These are phyloP conservation scores for Cyrtonyx montezumae DNA, from an alignment of 2,113 vertebrate genomes.

Conservation along the genomic window DNA sequence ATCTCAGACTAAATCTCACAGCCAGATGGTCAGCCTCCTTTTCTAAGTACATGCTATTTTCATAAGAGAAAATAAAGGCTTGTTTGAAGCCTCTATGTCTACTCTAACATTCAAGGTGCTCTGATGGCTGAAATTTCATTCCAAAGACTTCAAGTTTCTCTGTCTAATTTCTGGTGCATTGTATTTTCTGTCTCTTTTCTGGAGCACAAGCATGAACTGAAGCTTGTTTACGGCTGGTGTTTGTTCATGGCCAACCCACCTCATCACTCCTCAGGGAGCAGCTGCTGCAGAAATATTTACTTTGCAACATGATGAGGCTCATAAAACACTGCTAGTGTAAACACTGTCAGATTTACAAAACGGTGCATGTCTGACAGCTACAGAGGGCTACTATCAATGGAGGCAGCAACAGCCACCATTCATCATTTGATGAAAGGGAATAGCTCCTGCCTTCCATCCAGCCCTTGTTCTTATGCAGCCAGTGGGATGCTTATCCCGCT, in stretches of 20 bases:
- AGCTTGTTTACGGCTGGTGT: neutral
- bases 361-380: neutral
- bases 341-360: neutral
- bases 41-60: neutral
- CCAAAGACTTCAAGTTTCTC: neutral
- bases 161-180: neutral
- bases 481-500: neutral
- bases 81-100: neutral
- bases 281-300: neutral
- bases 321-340: neutral
- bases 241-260: neutral
- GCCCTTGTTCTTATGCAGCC: neutral
- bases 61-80: neutral
- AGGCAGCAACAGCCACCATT: neutral
- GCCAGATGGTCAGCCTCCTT: neutral
- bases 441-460: neutral
- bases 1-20: neutral
- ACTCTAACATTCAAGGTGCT: neutral
- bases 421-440: neutral
- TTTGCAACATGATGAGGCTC: neutral
- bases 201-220: accelerated
- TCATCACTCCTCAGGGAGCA: neutral
- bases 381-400: neutral
- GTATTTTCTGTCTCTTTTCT: neutral
- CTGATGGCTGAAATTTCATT: neutral